Conservation (phyloP, 2,888 invertebrate genomes). For the Sisyra terminalis region DNA sequence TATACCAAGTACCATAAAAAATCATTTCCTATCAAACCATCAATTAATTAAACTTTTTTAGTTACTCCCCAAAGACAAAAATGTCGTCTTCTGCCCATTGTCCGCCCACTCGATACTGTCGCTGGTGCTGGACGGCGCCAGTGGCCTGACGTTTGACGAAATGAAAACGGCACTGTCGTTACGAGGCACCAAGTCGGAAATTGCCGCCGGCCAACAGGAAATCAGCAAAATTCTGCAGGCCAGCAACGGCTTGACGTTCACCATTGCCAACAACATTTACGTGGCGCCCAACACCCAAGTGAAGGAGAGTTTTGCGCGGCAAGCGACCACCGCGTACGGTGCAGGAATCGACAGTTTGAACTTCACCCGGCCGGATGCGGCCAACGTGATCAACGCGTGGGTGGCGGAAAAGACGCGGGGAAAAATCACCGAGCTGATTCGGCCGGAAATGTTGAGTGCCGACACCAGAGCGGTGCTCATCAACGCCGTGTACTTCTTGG, state of each 20-base stretch:
- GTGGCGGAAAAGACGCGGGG: slow-evolving; percentile 61
- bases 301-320: slow-evolving; percentile 33
- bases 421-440: slow-evolving; percentile 36
- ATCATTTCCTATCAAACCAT: no score
- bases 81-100: slow-evolving; percentile 21
- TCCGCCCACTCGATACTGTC: slow-evolving; percentile 21
- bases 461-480: slow-evolving; percentile 44
- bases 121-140: slow-evolving; percentile 19
- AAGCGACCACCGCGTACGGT: slow-evolving; percentile 42
- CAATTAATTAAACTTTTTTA: no score
- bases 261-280: slow-evolving; percentile 10
- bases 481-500: slow-evolving; percentile 82
- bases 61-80: slow-evolving; percentile 13
- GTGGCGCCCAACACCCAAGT: slow-evolving; percentile 19
- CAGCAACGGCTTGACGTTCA: slow-evolving; percentile 6
- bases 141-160: slow-evolving; percentile 19
- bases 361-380: slow-evolving; percentile 32
- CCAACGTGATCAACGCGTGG: slow-evolving; percentile 59
- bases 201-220: slow-evolving; percentile 10
- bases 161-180: slow-evolving; percentile 13
- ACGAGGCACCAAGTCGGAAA: slow-evolving; percentile 11
- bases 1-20: no score
- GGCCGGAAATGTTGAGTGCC: slow-evolving; percentile 45
- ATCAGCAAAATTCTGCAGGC: slow-evolving; percentile 7
- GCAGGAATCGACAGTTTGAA: slow-evolving; percentile 44